phyloP scores from a whole-genome alignment of 2,113 vertebrate genomes.

The Capreolus pygargus region DNA sequence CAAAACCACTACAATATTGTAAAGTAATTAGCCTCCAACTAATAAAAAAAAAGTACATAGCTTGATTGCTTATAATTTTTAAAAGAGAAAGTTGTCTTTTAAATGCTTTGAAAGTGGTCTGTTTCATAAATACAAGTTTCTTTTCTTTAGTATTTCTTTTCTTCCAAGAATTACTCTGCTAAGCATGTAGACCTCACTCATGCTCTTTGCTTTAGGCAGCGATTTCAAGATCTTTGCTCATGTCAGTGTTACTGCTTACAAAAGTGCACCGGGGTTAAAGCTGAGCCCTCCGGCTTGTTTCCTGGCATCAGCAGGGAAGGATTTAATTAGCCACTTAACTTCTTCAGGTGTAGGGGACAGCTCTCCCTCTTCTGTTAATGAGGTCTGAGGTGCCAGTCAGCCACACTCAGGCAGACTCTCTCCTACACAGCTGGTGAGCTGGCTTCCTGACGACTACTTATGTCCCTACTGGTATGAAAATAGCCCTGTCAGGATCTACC shows the following conservation, averaged over 20 bases:
- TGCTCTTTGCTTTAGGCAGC: not conserved
- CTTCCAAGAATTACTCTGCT: not conserved
- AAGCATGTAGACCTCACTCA: not conserved
- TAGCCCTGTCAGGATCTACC: not conserved
- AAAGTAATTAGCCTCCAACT: too few species aligned
- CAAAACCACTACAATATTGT: too few species aligned
- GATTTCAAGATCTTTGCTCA: not conserved
- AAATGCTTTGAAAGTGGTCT: not conserved
- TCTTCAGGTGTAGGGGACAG: constrained; percentile 2
- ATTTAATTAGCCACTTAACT: constrained; percentile 57
- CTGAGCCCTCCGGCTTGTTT: not conserved
- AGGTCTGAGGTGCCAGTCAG: not conserved
- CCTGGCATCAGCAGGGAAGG: not conserved
- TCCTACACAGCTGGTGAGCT: not conserved
- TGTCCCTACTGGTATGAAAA: not conserved
- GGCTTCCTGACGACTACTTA: not conserved
- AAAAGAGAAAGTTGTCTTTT: not conserved
- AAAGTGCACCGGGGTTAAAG: not conserved
- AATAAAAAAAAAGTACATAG: not conserved
- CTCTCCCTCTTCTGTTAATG: constrained; percentile 21
- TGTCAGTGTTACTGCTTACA: not conserved
- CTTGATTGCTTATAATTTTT: not conserved
- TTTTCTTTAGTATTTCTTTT: not conserved
- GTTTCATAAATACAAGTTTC: not conserved
- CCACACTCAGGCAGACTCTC: not conserved